Base-by-base conservation (phyloP, 2,888 invertebrate species). In the Drosophila fungiperda region DNA sequence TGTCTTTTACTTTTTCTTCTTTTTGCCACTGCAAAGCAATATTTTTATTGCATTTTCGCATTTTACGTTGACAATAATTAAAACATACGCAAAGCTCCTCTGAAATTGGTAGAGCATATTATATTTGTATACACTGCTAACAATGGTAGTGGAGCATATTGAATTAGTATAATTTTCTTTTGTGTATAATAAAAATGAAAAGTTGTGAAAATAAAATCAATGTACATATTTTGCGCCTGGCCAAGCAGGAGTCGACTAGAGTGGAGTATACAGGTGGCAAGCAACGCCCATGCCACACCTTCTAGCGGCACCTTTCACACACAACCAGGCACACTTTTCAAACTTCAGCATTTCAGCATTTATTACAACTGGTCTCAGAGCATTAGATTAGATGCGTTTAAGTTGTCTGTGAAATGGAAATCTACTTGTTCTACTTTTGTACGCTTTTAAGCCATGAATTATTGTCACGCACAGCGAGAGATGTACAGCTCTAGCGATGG, bases 381-480 rank as follows among this genome's bases (percentile, higher is more conserved):
- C 45, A 15, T 23, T 20, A 7, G 20, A 23, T n/a, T n/a, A n/a
- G 7, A 23, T 12, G 45, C 45, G 20, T 23, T 45, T 23, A 45
- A 15, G 23, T 45, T 45, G 45, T 26, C 23, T 23, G 45, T 15
- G 8, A 23, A 45, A 45, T 23, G 15, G 23, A 15, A 45, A 45
- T 45, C 23, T 17, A 9, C 49, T 17, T 26, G 49, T 49, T 26
- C 23, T 26, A 49, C 50, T 50, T 50, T 29, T 29, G 8, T 12
- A 15, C 15, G 64, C 53, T 63, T 42, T 29, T 69, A 74, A 68
- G 76, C 87, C 82, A 72, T 75, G 74, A 83, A 87, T 78, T 83
- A 83, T 87, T 87, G 82, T 83, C 88, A 80, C 78, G 87, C 83
- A 83, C 78, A 61, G 70, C 42, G 29, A 32, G 49, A 74, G 67